Evolutionary conservation across 2,888 invertebrate species (phyloP), one percentile per base, ranked within the genome.

Genomic region (Microctonus brassicae): DNA sequence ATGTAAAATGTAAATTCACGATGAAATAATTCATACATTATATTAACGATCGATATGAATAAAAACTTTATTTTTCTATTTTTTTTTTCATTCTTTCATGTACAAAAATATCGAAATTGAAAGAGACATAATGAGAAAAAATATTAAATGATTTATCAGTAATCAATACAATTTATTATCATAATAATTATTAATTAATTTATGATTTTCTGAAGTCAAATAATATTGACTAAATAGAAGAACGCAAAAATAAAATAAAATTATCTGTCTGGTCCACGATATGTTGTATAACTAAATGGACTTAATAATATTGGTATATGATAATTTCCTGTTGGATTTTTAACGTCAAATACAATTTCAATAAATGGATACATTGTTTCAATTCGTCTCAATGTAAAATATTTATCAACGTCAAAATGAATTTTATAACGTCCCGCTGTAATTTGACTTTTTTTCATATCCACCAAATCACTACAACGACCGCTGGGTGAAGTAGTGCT

Each of bases 281-380:
- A 95, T 0, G 94, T 95, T 0, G 94, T 91, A 81, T 94, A 95
- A 20, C 94, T 93, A 86, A 90, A 94, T 0, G 94, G 94, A 79
- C 91, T 94, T 24, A 95, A 86, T 24, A 95, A 88, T 60, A 95
- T 86, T 0, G 95, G 94, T 71, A 95, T 92, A 87, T 95, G 94
- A 86, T 94, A 94, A 80, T 93, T 92, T 69, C 92, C 90, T 3
- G 88, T 89, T 4, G 90, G 90, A 70, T 90, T 89, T 33, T 90
- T 90, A 58, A 91, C 91, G 75, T 93, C 92, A 85, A 95, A 93
- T 2, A 92, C 91, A 75, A 95, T 92, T 90, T 95, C 95, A 69
- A 95, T 92, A 84, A 91, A 93, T 0, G 95, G 95, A 86, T 93
- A 95, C 75, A 95, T 89, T 0, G 93, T 92, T 65, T 91, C 90